A percentile compares a stretch with the other conserved stretches of the same genome.
Conservation (phyloP, 1,140 invertebrate genomes). For the Camponotus floridanus region DNA sequence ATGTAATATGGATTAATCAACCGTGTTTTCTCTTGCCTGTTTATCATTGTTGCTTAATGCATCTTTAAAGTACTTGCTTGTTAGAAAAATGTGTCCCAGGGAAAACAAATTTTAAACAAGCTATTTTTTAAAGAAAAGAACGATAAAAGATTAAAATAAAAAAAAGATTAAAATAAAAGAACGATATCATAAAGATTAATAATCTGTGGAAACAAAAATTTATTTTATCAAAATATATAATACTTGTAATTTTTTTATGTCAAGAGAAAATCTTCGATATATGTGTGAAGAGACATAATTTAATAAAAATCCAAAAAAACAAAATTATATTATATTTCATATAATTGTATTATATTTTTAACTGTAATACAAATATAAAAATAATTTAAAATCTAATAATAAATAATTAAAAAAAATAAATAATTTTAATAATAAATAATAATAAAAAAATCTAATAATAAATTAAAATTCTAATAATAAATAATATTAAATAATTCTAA, state of each 20-base stretch:
- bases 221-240: neutral
- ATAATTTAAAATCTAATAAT: too few species aligned
- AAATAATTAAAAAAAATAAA: too few species aligned
- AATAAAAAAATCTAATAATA: too few species aligned
- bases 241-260: neutral
- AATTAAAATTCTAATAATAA: too few species aligned
- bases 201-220: neutral
- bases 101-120: neutral
- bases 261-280: neutral
- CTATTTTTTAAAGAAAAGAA: neutral
- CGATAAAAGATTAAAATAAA: neutral
- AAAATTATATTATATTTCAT: too few species aligned
- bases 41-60: neutral
- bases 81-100: neutral
- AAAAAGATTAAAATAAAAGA: neutral
- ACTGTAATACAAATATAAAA: too few species aligned
- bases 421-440: too few species aligned
- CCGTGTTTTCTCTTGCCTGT: neutral
- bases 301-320: too few species aligned
- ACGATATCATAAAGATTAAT: neutral
- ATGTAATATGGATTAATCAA: conserved; percentile 30
- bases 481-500: too few species aligned
- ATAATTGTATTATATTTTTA: too few species aligned
- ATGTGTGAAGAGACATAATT: neutral
- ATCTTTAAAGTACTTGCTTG: neutral